Conservation (phyloP, 23 tunicate species). For the Trididemnum clinides region DNA sequence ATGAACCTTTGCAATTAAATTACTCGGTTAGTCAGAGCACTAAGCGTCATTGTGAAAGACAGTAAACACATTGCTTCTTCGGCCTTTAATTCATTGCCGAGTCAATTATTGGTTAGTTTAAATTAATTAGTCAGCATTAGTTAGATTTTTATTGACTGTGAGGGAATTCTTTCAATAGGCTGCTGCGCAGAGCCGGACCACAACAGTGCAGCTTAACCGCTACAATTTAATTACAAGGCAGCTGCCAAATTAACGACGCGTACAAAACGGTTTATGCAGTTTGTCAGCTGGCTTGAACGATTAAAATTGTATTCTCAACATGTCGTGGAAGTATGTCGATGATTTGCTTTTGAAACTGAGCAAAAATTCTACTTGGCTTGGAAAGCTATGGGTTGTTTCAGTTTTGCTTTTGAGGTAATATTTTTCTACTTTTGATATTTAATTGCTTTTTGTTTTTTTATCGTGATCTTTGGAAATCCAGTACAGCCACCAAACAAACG, state of each 20-base stretch:
- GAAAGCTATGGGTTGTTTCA: conserved; percentile 81
- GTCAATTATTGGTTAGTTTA: too few relatives aligned
- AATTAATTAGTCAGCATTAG: too few relatives aligned
- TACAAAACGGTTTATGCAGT: neutral
- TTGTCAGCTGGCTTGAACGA: neutral
- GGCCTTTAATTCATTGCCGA: too few relatives aligned
- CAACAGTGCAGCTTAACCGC: neutral
- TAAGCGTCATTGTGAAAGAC: too few relatives aligned
- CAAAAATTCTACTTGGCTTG: conserved; percentile 76
- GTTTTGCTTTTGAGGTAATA: conserved; percentile 76
- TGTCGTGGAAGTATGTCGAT: conserved; percentile 92
- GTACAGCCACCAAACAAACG: too few relatives aligned
- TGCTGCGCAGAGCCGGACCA: too few relatives aligned
- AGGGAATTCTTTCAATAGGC: too few relatives aligned
- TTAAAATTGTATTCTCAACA: neutral
- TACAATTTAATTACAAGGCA: neutral
- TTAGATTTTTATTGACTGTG: too few relatives aligned
- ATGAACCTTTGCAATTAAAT: too few relatives aligned
- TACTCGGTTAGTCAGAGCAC: too few relatives aligned
- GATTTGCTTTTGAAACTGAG: conserved; percentile 64
- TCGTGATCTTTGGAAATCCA: too few relatives aligned
- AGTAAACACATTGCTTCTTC: too few relatives aligned
- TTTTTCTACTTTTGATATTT: neutral
- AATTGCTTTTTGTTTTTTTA: conserved; percentile 56
- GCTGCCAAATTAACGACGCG: neutral